These are phyloP conservation scores for Psylliodes chrysocephalus DNA, from an alignment of 2,888 invertebrate species.

Conservation along the genomic window DNA sequence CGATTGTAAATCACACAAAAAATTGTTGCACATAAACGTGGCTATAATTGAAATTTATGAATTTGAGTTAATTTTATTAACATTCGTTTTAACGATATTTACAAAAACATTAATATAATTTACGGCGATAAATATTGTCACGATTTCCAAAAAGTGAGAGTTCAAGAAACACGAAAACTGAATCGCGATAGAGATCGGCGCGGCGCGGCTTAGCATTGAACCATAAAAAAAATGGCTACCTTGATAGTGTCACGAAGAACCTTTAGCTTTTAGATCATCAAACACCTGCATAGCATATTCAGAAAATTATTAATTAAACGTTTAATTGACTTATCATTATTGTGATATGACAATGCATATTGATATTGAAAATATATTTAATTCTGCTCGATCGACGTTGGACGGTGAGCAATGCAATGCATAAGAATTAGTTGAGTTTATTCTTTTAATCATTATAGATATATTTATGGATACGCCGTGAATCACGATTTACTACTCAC, in stretches of 20 bases:
- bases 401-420: slow-evolving; percentile 11
- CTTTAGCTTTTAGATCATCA: slow-evolving; percentile 49
- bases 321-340: slow-evolving; percentile 35
- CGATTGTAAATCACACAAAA: slow-evolving; percentile 9
- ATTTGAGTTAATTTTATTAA: slow-evolving; percentile 40
- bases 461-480: slow-evolving; percentile 39
- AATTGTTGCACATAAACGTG: slow-evolving; percentile 23
- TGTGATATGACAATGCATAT: slow-evolving; percentile 38
- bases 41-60: slow-evolving; percentile 40
- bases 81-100: slow-evolving; percentile 27
- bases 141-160: slow-evolving; percentile 52
- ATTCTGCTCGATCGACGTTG: slow-evolving; percentile 7
- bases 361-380: slow-evolving; percentile 33
- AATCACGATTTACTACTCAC: slow-evolving; percentile 36
- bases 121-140: slow-evolving; percentile 37
- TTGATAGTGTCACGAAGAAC: slow-evolving; percentile 55
- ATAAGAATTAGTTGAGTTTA: slow-evolving; percentile 26
- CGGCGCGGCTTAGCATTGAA: slow-evolving; percentile 42
- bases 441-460: slow-evolving; percentile 29
- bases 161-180: slow-evolving; percentile 31
- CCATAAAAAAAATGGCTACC: slow-evolving; percentile 51
- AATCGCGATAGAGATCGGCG: slow-evolving; percentile 42
- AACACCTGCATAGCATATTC: slow-evolving; percentile 44
- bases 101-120: slow-evolving; percentile 40
- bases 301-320: slow-evolving; percentile 39